Evolutionary conservation across 2,113 vertebrate species (phyloP).

Genomic region (Platichthys stellatus): DNA sequence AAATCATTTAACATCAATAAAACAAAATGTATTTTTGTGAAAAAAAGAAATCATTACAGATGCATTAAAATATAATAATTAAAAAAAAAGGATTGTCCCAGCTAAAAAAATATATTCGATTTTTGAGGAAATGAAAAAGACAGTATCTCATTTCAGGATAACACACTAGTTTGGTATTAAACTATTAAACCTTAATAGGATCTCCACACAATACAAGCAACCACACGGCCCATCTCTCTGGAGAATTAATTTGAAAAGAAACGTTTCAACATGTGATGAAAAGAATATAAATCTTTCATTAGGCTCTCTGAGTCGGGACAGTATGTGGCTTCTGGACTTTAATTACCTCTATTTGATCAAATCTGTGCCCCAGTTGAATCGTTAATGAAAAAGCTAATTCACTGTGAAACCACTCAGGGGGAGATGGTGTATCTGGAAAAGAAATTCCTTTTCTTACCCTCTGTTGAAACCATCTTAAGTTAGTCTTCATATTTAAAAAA

Average conservation of each 20-base stretch:
- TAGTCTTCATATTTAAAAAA: slow-evolving; percentile 40
- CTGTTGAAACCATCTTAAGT: slow-evolving; percentile 11
- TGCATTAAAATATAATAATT: not conserved
- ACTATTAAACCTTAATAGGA: slow-evolving; percentile 63
- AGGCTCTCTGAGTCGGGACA: slow-evolving; percentile 49
- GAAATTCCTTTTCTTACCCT: slow-evolving; percentile 48
- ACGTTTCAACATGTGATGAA: slow-evolving; percentile 50
- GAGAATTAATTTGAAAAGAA: slow-evolving; percentile 68
- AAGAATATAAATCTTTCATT: slow-evolving; percentile 74
- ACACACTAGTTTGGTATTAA: slow-evolving; percentile 52
- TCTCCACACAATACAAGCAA: slow-evolving; percentile 49
- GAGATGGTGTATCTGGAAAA: slow-evolving; percentile 30
- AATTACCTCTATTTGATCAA: slow-evolving; percentile 66
- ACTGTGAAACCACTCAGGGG: slow-evolving; percentile 46
- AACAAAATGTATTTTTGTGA: not conserved
- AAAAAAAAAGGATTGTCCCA: not conserved
- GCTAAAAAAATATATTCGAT: not conserved
- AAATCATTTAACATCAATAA: not conserved
- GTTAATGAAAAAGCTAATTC: slow-evolving; percentile 67
- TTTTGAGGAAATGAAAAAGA: not conserved
- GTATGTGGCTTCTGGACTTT: slow-evolving; percentile 54
- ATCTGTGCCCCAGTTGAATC: slow-evolving; percentile 55
- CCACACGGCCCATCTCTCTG: slow-evolving; percentile 53
- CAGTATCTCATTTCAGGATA: slow-evolving; percentile 1
- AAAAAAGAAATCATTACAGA: not conserved